phyloP scores from a whole-genome alignment of 1,140 invertebrate species.

The Rhagoletis zephyria region DNA sequence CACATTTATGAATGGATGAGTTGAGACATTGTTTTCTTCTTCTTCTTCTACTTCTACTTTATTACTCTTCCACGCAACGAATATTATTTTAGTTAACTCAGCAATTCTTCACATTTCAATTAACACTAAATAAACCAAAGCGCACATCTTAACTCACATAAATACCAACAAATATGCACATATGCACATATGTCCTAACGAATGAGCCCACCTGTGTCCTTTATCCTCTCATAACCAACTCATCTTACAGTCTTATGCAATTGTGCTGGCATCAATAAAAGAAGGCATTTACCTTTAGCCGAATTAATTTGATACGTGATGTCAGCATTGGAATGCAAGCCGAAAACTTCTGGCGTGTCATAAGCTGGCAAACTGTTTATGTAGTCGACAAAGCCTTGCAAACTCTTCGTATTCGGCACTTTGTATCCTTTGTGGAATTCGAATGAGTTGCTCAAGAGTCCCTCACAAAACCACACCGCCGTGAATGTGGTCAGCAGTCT shows the following conservation, averaged over 20 bases:
- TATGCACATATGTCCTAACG: too few relatives aligned
- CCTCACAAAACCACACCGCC: slow-evolving; percentile 91
- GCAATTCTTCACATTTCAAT: slow-evolving; percentile 25
- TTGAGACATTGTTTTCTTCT: background rate
- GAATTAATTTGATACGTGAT: slow-evolving; percentile 97
- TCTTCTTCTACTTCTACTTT: background rate
- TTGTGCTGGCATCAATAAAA: background rate
- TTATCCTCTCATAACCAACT: background rate
- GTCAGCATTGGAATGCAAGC: slow-evolving; percentile 95
- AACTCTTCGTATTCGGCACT: slow-evolving; percentile 84
- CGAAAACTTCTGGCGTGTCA: slow-evolving; percentile 96
- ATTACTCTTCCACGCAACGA: background rate
- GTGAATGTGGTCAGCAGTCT: slow-evolving; percentile 91
- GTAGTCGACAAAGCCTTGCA: slow-evolving; percentile 88
- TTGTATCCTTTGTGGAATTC: slow-evolving; percentile 93
- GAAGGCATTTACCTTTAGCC: slow-evolving; percentile 80
- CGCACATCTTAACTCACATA: background rate
- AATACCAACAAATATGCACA: background rate
- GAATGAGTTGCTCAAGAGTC: slow-evolving; percentile 83
- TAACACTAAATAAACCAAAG: slow-evolving; percentile 34
- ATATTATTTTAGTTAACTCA: background rate
- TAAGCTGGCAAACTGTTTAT: slow-evolving; percentile 88
- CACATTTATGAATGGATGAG: too few relatives aligned
- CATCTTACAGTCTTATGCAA: background rate
- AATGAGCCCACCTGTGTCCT: background rate